Conservation (phyloP, 2,113 vertebrate species). For the Apodemus sylvaticus region DNA sequence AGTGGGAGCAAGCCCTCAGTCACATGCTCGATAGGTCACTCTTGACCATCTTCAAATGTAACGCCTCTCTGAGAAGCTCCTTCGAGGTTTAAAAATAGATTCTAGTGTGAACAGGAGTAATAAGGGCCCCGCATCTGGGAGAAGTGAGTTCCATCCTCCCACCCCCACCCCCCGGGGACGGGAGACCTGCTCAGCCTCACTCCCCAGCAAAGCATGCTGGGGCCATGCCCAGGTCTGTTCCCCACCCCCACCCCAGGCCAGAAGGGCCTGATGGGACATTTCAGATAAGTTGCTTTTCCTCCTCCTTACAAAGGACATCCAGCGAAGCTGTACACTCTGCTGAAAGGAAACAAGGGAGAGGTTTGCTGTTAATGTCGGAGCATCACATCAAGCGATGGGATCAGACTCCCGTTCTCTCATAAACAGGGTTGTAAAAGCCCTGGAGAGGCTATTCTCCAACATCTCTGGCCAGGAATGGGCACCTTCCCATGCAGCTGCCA, state of each 20-base stretch:
- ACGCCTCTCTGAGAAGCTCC: neutral
- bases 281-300: too few species aligned
- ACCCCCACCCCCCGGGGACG: too few species aligned
- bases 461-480: rapidly evolving
- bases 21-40: neutral
- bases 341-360: neutral
- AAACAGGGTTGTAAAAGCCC: neutral
- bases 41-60: neutral
- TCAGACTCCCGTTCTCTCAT: neutral
- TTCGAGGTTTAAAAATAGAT: neutral
- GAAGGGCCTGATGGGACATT: neutral
- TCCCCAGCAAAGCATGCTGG: neutral
- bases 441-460: neutral
- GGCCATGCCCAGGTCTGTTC: neutral
- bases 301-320: neutral
- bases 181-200: neutral
- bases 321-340: neutral
- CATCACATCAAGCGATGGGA: neutral
- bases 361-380: neutral
- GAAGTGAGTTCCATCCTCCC: rapidly evolving
- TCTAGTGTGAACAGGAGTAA: neutral
- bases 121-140: too few species aligned
- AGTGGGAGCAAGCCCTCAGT: neutral
- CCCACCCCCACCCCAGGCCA: neutral
- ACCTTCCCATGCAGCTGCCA: neutral